These are phyloP conservation scores for Drosophila gunungcola DNA, from an alignment of 1,140 invertebrate species.

Conservation along the genomic window DNA sequence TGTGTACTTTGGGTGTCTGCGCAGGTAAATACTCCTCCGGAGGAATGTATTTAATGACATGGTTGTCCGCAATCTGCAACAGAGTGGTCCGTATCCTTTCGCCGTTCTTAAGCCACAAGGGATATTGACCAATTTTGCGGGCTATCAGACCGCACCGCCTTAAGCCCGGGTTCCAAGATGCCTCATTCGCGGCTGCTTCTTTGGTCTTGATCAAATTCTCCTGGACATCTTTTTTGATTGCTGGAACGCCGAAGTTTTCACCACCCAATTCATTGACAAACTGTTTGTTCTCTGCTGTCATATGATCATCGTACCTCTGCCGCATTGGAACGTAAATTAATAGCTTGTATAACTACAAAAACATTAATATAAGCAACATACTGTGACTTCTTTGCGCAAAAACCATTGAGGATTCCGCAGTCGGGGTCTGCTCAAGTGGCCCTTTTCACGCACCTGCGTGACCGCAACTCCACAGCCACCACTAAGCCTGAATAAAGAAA, in stretches of 20 bases:
- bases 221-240: constrained; percentile 70
- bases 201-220: constrained; percentile 86
- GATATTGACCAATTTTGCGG: constrained; percentile 96
- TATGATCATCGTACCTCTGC: constrained; percentile 86
- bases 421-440: constrained; percentile 84
- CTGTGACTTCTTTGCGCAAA: constrained; percentile 85
- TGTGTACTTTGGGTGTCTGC: constrained; percentile 83
- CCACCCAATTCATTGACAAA: constrained; percentile 93
- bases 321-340: background rate
- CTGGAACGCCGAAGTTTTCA: constrained; percentile 87
- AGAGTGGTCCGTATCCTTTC: constrained; percentile 91
- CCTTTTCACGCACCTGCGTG: constrained; percentile 82
- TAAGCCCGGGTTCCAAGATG: constrained; percentile 88
- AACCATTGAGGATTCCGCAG: constrained; percentile 87
- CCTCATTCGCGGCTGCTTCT: constrained; percentile 85
- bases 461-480: constrained; percentile 39
- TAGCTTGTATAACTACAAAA: background rate
- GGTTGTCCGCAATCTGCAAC: constrained; percentile 97
- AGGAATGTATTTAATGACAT: constrained; percentile 96
- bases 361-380: constrained; percentile 67
- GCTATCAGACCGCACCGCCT: constrained; percentile 94
- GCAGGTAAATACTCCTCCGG: constrained; percentile 91
- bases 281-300: constrained; percentile 92
- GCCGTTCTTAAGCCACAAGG: constrained; percentile 96
- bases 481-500: constrained; percentile 32